These are phyloP conservation scores for Proterorhinus semilunaris DNA, from an alignment of 2,113 vertebrate species.

Conservation along the genomic window DNA sequence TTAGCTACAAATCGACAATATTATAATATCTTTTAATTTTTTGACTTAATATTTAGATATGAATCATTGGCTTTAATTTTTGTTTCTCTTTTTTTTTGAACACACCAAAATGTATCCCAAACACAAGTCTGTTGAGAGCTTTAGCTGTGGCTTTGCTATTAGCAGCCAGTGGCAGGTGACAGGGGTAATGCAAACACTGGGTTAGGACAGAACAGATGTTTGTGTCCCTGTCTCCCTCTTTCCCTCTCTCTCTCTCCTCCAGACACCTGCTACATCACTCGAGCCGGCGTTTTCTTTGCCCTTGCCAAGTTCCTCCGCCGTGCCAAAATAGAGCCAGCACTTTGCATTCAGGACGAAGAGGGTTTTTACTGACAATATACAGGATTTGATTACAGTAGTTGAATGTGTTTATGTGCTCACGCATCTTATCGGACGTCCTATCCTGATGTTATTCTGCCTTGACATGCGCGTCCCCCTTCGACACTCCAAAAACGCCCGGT, in stretches of 20 bases:
- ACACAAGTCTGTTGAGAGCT: not conserved
- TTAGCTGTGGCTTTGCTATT: not conserved
- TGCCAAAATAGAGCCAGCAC: conserved; percentile 41
- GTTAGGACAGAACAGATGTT: conserved; percentile 19
- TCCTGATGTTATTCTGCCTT: conserved; percentile 23
- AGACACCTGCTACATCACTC: conserved; percentile 46
- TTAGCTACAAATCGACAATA: no score
- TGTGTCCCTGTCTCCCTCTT: conserved; percentile 8
- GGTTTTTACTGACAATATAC: conserved; percentile 44
- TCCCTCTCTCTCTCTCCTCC: conserved; percentile 4
- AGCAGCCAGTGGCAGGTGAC: conserved; percentile 21
- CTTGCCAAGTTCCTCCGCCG: conserved; percentile 52
- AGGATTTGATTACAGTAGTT: conserved; percentile 46
- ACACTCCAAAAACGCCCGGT: conserved; percentile 1
- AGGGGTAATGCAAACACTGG: conserved; percentile 28
- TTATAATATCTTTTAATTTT: no score
- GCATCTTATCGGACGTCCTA: conserved; percentile 32
- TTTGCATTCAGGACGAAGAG: conserved; percentile 35
- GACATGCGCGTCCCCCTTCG: conserved; percentile 1
- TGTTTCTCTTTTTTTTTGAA: not conserved
- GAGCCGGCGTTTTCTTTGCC: conserved; percentile 39
- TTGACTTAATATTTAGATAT: not conserved
- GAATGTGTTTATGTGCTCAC: conserved; percentile 42
- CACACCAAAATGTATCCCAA: not conserved
- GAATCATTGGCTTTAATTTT: not conserved